Base-by-base conservation (phyloP, 2,113 vertebrate genomes). In the Epinephelus lanceolatus region DNA sequence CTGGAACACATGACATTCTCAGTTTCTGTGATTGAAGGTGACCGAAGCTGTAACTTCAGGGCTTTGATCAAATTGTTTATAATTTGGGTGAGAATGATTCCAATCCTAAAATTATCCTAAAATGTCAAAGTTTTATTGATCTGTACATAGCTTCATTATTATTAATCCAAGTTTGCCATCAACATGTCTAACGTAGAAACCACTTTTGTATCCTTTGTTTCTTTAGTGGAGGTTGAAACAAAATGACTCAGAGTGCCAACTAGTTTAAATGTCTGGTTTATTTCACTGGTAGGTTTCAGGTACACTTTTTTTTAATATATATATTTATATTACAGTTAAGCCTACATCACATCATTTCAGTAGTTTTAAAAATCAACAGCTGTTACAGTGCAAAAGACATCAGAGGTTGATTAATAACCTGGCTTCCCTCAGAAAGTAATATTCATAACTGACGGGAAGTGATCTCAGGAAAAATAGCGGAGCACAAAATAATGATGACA, bases 221-320 rank as follows among this genome's bases (percentile, higher is more conserved):
- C 1, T 61, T 55, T 49, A 8, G 14, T 33, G 33, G 12, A 51
- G 8, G 74, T 14, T 15, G 9, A 30, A 79, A 68, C n/a, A 78
- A 68, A 74, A 37, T 5, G 57, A 47, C 17, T 68, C 69, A 76
- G 6, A 62, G 85, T 19, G 6, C 49, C 30, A 84, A 3, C 2
- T 4, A 3, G 19, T 68, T 88, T 61, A 52, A 56, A 79, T 70
- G 42, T 82, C 12, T 68, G 2, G 14, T 85, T 88, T 87, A 90
- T 89, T 92, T 87, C 55, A 13, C 72, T 23, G 1, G 21, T 40
- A 72, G 8, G 18, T 37, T 68, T 57, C n/a, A 75, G 18, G 53
- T 37, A 71, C 79, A 65, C 23, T 9, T 1, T 67, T 42, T 68
- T 74, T 12, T 13, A 12, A 17, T 17, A 76, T 65, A 30, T 51